phyloP scores from a whole-genome alignment of 2,888 invertebrate species.

The Toxonevra muliebris region DNA sequence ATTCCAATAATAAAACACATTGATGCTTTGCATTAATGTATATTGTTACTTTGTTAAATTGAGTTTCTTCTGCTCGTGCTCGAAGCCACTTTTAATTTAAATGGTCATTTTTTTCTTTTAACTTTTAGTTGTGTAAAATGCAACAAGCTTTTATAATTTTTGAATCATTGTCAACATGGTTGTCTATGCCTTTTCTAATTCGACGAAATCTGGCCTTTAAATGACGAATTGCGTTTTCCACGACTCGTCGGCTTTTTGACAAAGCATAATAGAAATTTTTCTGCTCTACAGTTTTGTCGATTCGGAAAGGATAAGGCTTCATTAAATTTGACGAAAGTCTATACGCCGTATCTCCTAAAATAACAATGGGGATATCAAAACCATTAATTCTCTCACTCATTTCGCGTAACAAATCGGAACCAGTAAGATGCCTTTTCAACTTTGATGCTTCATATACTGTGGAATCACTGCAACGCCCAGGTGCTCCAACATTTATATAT shows the following conservation, averaged over 20 bases:
- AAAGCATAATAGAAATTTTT: conserved; percentile 27
- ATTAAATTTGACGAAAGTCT: conserved; percentile 15
- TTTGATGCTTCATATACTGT: conserved; percentile 13
- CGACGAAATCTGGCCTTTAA: conserved; percentile 24
- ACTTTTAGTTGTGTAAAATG: too few relatives aligned
- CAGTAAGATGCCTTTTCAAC: not conserved
- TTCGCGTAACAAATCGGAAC: not conserved
- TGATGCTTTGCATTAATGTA: too few relatives aligned
- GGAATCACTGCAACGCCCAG: conserved; percentile 21
- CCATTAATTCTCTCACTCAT: conserved; percentile 9
- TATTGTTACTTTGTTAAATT: conserved; percentile 10
- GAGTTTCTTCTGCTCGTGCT: conserved; percentile 11
- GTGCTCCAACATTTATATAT: conserved; percentile 25
- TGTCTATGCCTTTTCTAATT: conserved; percentile 23
- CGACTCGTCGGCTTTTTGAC: conserved; percentile 23
- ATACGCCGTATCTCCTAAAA: conserved; percentile 28
- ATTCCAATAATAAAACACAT: too few relatives aligned
- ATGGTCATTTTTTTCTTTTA: too few relatives aligned
- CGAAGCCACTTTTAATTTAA: conserved; percentile 20
- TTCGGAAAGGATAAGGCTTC: conserved; percentile 26
- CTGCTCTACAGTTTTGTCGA: conserved; percentile 6
- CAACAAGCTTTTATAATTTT: conserved; percentile 23
- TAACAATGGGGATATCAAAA: conserved; percentile 17
- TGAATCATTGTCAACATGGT: conserved; percentile 15
- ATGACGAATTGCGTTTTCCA: conserved; percentile 24